Percentiles rank a stretch among this genome's conserved stretches.
These are phyloP conservation scores for Triplophysa tibetana DNA, from an alignment of 2,113 vertebrate genomes.

Conservation along the genomic window DNA sequence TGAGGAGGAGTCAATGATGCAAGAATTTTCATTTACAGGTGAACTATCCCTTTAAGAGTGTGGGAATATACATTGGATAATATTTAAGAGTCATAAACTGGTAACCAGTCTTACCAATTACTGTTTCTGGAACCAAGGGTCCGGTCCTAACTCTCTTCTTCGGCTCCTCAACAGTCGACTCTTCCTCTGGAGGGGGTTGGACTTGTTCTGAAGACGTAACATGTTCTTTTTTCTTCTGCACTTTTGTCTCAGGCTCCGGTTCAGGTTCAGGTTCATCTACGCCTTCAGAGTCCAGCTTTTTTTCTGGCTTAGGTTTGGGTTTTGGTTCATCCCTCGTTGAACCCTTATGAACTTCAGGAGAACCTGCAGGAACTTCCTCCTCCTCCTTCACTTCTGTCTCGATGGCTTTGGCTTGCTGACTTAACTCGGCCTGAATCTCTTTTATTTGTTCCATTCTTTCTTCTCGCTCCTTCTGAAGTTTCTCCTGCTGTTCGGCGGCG, in stretches of 20 bases:
- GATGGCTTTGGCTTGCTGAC: background rate
- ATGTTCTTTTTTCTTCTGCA: background rate
- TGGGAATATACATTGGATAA: too few relatives aligned
- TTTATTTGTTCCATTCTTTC: conserved; percentile 54
- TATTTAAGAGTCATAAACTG: background rate
- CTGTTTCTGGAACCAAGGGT: conserved; percentile 65
- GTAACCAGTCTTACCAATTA: conserved; percentile 61
- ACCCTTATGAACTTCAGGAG: background rate
- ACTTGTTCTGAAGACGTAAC: background rate
- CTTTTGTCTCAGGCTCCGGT: background rate
- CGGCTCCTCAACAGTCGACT: conserved; percentile 46
- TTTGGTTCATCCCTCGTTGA: background rate
- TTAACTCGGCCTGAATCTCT: conserved; percentile 54
- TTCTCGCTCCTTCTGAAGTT: conserved; percentile 61
- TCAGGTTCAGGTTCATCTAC: background rate
- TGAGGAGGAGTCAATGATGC: too few relatives aligned
- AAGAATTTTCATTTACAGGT: too few relatives aligned
- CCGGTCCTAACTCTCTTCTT: conserved; percentile 65
- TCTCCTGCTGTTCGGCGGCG: conserved; percentile 65
- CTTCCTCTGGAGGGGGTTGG: conserved; percentile 43
- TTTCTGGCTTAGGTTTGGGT: conserved; percentile 15
- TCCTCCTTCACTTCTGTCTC: background rate
- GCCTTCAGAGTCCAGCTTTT: background rate
- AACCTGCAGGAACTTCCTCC: background rate
- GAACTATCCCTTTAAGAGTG: too few relatives aligned